Percentiles rank a stretch among this genome's conserved stretches.
phyloP scores from a whole-genome alignment of 2,888 invertebrate species.

The Latrodectus hesperus region DNA sequence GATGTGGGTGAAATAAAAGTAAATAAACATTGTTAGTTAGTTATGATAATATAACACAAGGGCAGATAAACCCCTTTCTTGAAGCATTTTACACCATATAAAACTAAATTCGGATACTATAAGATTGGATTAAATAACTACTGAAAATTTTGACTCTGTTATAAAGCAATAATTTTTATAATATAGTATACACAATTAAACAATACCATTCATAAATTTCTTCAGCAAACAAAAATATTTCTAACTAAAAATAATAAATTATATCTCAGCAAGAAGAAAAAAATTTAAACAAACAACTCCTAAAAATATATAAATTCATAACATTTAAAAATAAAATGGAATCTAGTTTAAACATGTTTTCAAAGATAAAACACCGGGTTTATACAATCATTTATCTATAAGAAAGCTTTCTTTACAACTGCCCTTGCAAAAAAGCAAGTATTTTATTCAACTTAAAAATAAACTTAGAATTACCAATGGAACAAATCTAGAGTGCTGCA shows the following conservation, averaged over 20 bases:
- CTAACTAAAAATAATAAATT: neutral
- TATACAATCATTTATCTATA: slow-evolving; percentile 11
- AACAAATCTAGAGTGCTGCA: slow-evolving; percentile 67
- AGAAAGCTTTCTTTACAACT: slow-evolving; percentile 31
- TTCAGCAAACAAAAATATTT: slow-evolving; percentile 4
- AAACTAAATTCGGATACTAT: too few species aligned
- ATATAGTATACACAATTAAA: neutral
- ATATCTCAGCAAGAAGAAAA: neutral
- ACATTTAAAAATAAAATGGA: slow-evolving; percentile 14
- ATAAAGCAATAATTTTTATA: too few species aligned
- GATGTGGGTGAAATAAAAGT: slow-evolving; percentile 65
- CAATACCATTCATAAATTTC: neutral
- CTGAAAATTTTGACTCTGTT: too few species aligned
- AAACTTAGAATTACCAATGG: slow-evolving; percentile 38
- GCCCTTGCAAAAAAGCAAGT: slow-evolving; percentile 53
- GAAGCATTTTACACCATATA: too few species aligned
- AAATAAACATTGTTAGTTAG: slow-evolving; percentile 32
- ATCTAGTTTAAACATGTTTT: slow-evolving; percentile 1
- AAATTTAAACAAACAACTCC: slow-evolving; percentile 1
- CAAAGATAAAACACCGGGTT: slow-evolving; percentile 1
- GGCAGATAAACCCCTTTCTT: slow-evolving; percentile 47
- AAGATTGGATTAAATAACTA: too few species aligned
- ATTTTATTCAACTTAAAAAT: slow-evolving; percentile 32
- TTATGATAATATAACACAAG: slow-evolving; percentile 15
- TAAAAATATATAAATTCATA: slow-evolving; percentile 9